Conservation (phyloP, 2,113 vertebrate genomes). For the Ondatra zibethicus region DNA sequence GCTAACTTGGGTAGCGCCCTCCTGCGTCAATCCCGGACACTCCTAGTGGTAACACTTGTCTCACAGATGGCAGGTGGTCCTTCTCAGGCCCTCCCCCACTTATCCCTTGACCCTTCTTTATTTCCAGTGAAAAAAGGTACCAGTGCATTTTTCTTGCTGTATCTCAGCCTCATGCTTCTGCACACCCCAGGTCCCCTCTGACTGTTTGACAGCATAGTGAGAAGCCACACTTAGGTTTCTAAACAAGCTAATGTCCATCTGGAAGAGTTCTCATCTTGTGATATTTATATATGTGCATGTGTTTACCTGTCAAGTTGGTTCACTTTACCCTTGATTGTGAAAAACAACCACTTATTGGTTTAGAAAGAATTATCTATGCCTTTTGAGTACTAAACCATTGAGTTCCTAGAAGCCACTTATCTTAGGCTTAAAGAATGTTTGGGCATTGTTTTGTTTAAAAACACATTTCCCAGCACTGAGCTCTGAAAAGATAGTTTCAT, state of each 20-base stretch:
- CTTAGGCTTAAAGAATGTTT: slow-evolving; percentile 28
- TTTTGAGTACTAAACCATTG: slow-evolving; percentile 18
- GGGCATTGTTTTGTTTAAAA: slow-evolving; percentile 52
- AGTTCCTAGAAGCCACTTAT: slow-evolving; percentile 22
- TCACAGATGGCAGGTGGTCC: not conserved
- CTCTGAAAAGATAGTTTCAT: not conserved
- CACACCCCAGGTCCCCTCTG: not conserved
- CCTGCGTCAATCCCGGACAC: no score
- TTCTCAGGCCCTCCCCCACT: not conserved
- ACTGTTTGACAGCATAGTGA: not conserved
- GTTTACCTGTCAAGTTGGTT: not conserved
- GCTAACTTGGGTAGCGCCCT: not conserved
- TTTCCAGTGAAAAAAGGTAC: not conserved
- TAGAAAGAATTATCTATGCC: slow-evolving; percentile 43
- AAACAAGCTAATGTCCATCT: not conserved
- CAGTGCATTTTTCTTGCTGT: not conserved
- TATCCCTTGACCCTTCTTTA: not conserved
- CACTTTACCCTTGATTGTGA: not conserved
- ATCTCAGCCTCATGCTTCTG: not conserved
- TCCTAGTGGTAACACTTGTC: not conserved
- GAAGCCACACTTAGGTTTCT: not conserved
- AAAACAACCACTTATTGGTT: slow-evolving; percentile 12
- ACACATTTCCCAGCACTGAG: not conserved
- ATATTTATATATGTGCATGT: not conserved
- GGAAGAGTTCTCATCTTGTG: slow-evolving; percentile 4